Percentiles rank a stretch among this genome's conserved stretches.
Evolutionary conservation across 2,113 vertebrate genomes (phyloP).

Genomic region (Carettochelys insculpta): DNA sequence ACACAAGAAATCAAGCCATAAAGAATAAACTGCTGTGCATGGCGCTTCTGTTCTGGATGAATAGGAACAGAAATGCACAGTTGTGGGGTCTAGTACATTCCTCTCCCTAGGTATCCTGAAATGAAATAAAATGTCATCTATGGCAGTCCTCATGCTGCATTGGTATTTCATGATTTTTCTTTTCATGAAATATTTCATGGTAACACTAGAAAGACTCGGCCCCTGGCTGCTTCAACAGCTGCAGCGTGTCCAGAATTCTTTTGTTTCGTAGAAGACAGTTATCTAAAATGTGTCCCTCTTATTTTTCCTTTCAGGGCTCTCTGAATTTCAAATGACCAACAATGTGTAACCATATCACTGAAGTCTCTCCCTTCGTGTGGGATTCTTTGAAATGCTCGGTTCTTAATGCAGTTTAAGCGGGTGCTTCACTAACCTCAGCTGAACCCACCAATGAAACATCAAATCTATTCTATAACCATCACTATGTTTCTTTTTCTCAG

Average conservation of each 20-base stretch:
- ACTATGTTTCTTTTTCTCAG: constrained; percentile 64
- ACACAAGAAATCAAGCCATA: constrained; percentile 68
- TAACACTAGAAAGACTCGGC: not conserved
- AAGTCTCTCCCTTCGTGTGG: not conserved
- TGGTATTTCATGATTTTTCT: constrained; percentile 4
- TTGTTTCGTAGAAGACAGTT: not conserved
- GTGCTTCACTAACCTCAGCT: not conserved
- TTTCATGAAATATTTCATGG: not conserved
- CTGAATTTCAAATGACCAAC: not conserved
- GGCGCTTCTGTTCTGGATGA: constrained; percentile 65
- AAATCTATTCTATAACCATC: not conserved
- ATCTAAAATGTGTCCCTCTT: not conserved
- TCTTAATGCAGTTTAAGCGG: not conserved
- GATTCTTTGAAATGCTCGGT: not conserved
- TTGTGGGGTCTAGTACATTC: constrained; percentile 13
- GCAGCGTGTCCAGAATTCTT: not conserved
- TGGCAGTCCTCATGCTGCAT: not conserved
- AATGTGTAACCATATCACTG: not conserved
- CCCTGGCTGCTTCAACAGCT: not conserved
- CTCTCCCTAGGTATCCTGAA: constrained; percentile 42
- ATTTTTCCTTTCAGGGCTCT: not conserved
- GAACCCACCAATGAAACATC: not conserved
- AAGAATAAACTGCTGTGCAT: constrained; percentile 56
- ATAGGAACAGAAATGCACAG: constrained; percentile 7
- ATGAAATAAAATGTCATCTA: constrained; percentile 57